These are phyloP conservation scores for Epistrophella euchroma DNA, from an alignment of 2,888 invertebrate genomes.

Conservation along the genomic window DNA sequence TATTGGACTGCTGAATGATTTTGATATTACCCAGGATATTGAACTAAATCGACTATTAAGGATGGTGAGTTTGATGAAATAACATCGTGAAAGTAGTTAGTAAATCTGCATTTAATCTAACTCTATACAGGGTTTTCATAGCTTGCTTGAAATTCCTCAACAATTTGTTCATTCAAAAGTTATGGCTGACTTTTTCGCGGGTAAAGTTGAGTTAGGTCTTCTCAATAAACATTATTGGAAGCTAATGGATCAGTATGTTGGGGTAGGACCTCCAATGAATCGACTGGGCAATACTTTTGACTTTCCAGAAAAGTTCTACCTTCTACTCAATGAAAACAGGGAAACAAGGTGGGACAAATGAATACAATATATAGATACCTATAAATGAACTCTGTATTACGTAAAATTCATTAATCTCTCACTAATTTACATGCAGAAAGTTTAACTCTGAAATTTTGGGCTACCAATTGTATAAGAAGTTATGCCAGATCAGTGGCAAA, in stretches of 20 bases:
- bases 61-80: conserved; percentile 34
- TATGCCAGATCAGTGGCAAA: conserved; percentile 11
- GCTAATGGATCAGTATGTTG: conserved; percentile 14
- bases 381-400: not conserved
- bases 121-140: conserved; percentile 86
- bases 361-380: not conserved
- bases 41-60: conserved; percentile 58
- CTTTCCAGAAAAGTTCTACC: not conserved
- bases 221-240: conserved; percentile 23
- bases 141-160: conserved; percentile 89
- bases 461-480: conserved; percentile 10
- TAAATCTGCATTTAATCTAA: too few relatives aligned
- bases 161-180: conserved; percentile 87
- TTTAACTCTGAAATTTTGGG: conserved; percentile 3
- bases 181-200: conserved; percentile 19
- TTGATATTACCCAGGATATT: conserved; percentile 19
- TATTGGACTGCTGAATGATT: conserved; percentile 8
- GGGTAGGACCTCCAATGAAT: conserved; percentile 21
- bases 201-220: not conserved
- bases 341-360: not conserved
- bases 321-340: not conserved
- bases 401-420: not conserved
- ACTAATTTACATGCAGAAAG: not conserved
- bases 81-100: too few relatives aligned
- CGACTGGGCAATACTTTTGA: not conserved